Conservation (phyloP, 2,888 invertebrate species). For the Autographa gamma region DNA sequence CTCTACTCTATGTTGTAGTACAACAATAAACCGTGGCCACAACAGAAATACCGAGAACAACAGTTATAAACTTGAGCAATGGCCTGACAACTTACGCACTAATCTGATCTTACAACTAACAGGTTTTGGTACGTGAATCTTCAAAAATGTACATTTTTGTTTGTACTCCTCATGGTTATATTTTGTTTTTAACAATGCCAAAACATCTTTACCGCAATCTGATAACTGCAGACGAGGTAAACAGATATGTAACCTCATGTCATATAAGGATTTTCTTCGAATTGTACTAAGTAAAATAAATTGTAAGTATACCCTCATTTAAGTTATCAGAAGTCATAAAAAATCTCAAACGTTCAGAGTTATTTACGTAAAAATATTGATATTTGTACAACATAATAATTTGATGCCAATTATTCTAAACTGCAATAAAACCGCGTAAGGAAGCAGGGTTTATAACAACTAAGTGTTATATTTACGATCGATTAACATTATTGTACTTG, state of each 20-base stretch:
- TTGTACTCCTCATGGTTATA: neutral
- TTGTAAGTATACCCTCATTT: too few relatives aligned
- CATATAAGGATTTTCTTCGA: neutral
- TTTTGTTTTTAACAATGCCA: neutral
- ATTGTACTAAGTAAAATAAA: too few relatives aligned
- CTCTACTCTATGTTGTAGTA: slow-evolving; percentile 10
- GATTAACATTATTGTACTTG: slow-evolving; percentile 39
- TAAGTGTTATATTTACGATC: slow-evolving; percentile 31
- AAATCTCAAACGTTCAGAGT: neutral
- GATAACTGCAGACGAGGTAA: neutral
- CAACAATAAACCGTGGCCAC: slow-evolving; percentile 30
- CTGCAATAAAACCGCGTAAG: neutral
- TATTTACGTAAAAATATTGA: neutral
- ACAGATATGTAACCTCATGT: neutral
- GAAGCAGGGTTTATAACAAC: slow-evolving; percentile 1
- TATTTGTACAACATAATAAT: neutral
- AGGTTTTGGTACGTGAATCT: slow-evolving; percentile 36
- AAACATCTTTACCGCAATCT: slow-evolving; percentile 2
- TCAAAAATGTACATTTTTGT: slow-evolving; percentile 9
- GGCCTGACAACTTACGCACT: slow-evolving; percentile 54
- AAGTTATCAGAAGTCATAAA: too few relatives aligned
- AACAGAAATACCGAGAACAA: slow-evolving; percentile 36
- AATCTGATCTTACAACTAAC: slow-evolving; percentile 42
- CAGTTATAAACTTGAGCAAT: slow-evolving; percentile 37
- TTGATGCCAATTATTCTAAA: neutral